Evolutionary conservation across 2,888 invertebrate species (phyloP).

Genomic region (Cephus sareptanus): DNA sequence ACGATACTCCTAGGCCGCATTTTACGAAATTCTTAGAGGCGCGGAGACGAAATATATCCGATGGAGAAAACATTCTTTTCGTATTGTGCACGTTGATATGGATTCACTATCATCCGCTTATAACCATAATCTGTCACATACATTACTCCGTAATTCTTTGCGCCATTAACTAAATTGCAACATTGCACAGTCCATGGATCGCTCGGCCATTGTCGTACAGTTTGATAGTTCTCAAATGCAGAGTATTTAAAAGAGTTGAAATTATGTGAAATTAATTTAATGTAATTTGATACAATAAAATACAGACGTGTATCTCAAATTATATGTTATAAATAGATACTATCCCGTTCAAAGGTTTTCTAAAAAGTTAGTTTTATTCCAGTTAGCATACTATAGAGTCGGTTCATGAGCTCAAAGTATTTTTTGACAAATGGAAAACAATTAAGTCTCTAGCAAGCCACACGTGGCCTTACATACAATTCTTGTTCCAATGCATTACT

Average conservation of each 20-base stretch:
- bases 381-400: constrained; percentile 45
- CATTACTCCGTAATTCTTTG: not conserved
- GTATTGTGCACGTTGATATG: not conserved
- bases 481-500: not conserved
- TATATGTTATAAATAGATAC: constrained; percentile 52
- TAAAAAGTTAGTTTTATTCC: constrained; percentile 54
- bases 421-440: not conserved
- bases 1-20: constrained; percentile 1
- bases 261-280: constrained; percentile 31
- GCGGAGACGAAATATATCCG: not conserved
- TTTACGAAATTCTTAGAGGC: not conserved
- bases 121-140: not conserved
- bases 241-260: constrained; percentile 7
- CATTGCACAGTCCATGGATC: not conserved
- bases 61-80: not conserved
- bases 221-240: not conserved
- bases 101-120: not conserved
- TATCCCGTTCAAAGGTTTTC: constrained; percentile 44
- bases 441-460: not conserved
- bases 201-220: not conserved
- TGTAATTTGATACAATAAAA: constrained; percentile 42
- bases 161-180: not conserved
- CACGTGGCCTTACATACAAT: not conserved
- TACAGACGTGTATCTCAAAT: constrained; percentile 41
- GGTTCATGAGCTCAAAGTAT: not conserved